Conservation (phyloP, 2,113 vertebrate species). For the Notothenia rossii region DNA sequence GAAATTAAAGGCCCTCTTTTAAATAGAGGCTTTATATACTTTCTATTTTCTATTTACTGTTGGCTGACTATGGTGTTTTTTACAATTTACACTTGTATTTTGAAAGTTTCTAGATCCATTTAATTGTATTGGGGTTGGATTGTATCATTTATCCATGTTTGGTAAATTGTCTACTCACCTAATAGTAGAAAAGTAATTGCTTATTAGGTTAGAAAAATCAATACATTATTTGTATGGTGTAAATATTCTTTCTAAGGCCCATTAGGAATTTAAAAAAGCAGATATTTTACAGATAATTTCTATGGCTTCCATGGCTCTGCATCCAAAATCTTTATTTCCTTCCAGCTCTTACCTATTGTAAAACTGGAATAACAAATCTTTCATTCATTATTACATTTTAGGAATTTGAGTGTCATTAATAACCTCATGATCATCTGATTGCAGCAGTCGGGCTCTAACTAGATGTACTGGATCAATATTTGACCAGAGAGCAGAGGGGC, state of each 20-base stretch:
- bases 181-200: not conserved
- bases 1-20: not conserved
- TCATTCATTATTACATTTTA: not conserved
- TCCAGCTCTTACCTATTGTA: not conserved
- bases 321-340: not conserved
- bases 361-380: not conserved
- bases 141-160: not conserved
- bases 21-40: not conserved
- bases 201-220: not conserved
- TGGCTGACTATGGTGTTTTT: not conserved
- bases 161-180: not conserved
- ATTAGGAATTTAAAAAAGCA: not conserved
- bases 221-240: not conserved
- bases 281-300: not conserved
- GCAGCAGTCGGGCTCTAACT: slow-evolving; percentile 39
- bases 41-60: not conserved
- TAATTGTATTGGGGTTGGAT: not conserved
- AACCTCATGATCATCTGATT: slow-evolving; percentile 29
- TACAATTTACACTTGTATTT: not conserved
- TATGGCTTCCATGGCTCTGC: not conserved
- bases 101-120: not conserved
- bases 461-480: slow-evolving; percentile 61
- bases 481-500: slow-evolving; percentile 21
- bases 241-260: not conserved
- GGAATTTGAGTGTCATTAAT: slow-evolving; percentile 11